These are phyloP conservation scores for Nysson spinosus DNA, from an alignment of 2,888 invertebrate genomes.

Conservation along the genomic window DNA sequence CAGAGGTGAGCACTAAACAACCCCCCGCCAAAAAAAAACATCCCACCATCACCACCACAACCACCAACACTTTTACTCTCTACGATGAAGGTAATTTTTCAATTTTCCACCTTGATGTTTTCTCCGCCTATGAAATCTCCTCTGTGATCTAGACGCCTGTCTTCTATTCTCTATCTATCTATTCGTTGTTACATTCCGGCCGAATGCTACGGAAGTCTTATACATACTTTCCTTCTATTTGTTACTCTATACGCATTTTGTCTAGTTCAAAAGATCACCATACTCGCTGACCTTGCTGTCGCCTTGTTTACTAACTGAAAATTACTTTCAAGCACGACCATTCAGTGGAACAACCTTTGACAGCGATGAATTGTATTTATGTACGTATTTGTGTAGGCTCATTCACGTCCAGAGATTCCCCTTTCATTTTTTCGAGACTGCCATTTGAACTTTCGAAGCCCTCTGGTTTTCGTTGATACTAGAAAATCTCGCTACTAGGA, in stretches of 20 bases:
- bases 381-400: slow-evolving; percentile 6
- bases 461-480: too few species aligned
- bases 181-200: too few species aligned
- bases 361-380: slow-evolving; percentile 1
- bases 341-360: slow-evolving; percentile 4
- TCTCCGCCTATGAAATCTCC: slow-evolving; percentile 6
- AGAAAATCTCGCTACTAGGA: too few species aligned
- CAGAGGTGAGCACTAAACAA: slow-evolving; percentile 77
- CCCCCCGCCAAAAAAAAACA: slow-evolving; percentile 66
- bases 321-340: too few species aligned
- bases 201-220: too few species aligned
- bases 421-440: slow-evolving; percentile 9
- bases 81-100: slow-evolving; percentile 75
- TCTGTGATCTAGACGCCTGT: background rate
- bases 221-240: too few species aligned
- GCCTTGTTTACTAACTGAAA: too few species aligned
- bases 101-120: slow-evolving; percentile 61
- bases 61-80: slow-evolving; percentile 73
- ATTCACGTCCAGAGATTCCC: too few species aligned
- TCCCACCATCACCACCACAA: slow-evolving; percentile 70
- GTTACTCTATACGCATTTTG: too few species aligned
- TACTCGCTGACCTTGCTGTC: too few species aligned
- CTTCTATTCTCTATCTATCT: too few species aligned
- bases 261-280: too few species aligned
- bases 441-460: slow-evolving; percentile 17